Conservation (phyloP, 2,888 invertebrate species). For the Acanthosepion pharaonis region DNA sequence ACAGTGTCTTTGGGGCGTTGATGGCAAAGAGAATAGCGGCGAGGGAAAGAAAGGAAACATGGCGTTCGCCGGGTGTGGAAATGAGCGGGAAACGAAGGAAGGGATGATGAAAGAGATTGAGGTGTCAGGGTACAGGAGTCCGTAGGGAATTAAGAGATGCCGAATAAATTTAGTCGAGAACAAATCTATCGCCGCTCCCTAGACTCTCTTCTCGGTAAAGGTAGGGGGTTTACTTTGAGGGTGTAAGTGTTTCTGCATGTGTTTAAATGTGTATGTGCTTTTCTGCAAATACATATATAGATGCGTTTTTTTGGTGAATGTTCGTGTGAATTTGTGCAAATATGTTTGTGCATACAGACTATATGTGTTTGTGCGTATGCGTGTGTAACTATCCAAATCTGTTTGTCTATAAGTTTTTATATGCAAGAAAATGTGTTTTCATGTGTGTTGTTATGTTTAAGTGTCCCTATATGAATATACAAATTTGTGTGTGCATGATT, state of each 20-base stretch:
- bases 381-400: background rate
- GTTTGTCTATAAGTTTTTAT: background rate
- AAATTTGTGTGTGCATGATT: background rate
- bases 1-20: conserved; percentile 20
- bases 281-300: background rate
- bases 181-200: background rate
- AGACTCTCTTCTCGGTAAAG: background rate
- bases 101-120: background rate
- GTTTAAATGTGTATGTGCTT: background rate
- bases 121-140: background rate
- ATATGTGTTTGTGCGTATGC: background rate
- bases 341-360: background rate
- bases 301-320: too few species aligned
- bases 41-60: background rate
- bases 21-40: background rate
- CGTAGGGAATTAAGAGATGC: background rate
- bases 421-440: background rate
- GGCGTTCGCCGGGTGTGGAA: background rate
- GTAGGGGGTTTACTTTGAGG: background rate
- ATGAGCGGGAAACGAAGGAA: background rate
- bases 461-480: background rate
- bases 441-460: too few species aligned
- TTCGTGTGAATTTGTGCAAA: background rate
- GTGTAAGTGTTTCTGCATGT: background rate
- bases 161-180: background rate